A percentile compares a stretch with the other conserved stretches of the same genome.
Evolutionary conservation across 2,888 invertebrate species (phyloP).

Genomic region (Eupeodes latifasciatus): DNA sequence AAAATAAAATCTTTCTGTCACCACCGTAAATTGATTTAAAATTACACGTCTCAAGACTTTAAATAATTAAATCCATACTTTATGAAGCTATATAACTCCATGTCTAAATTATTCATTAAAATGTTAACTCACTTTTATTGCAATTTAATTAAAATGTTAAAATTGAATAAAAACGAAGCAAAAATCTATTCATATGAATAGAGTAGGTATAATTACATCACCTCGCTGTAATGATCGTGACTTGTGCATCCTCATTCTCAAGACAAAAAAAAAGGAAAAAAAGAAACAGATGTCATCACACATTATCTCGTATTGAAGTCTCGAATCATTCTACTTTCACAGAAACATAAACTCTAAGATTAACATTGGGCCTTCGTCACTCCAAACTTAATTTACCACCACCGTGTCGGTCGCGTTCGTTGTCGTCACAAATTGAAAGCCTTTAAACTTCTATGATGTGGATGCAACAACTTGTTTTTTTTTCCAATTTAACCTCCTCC

Average conservation of each 20-base stretch:
- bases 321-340: constrained; percentile 8
- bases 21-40: constrained; percentile 18
- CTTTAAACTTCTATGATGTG: background rate
- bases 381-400: constrained; percentile 25
- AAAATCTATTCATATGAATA: constrained; percentile 11
- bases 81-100: background rate
- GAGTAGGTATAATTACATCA: constrained; percentile 36
- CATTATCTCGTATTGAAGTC: constrained; percentile 3
- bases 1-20: background rate
- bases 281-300: constrained; percentile 54
- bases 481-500: background rate
- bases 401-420: background rate
- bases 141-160: constrained; percentile 21
- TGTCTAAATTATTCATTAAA: background rate
- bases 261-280: constrained; percentile 6
- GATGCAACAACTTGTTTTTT: constrained; percentile 14
- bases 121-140: constrained; percentile 2
- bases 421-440: background rate
- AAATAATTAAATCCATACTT: background rate
- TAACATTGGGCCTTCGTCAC: constrained; percentile 55
- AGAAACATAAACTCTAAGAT: constrained; percentile 32
- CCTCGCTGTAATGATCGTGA: constrained; percentile 42
- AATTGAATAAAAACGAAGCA: background rate
- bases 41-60: background rate
- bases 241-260: constrained; percentile 43